Percentiles rank a stretch among this genome's conserved stretches.
Conservation (phyloP, 2,113 vertebrate genomes). For the Glareola pratincola region DNA sequence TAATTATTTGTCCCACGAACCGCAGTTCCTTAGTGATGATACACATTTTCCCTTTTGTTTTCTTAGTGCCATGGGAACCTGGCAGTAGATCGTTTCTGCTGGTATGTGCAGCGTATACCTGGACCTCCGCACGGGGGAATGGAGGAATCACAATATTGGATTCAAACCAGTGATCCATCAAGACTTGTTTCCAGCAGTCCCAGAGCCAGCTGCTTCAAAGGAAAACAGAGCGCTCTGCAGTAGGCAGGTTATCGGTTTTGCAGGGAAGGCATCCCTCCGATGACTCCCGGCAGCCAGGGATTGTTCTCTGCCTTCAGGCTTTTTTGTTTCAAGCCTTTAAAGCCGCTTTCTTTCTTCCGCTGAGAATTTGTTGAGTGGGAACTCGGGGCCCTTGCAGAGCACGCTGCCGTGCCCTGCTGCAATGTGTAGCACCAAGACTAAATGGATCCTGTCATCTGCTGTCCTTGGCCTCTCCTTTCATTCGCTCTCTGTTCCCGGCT, state of each 20-base stretch:
- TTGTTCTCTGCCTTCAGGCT: not conserved
- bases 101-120: not conserved
- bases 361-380: not conserved
- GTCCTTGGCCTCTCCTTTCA: not conserved
- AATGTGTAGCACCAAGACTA: fast-evolving
- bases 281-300: not conserved
- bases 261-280: not conserved
- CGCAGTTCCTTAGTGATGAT: not conserved
- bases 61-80: not conserved
- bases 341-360: not conserved
- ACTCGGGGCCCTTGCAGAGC: not conserved
- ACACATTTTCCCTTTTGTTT: not conserved
- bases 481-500: not conserved
- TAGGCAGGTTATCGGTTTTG: not conserved
- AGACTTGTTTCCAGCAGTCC: not conserved
- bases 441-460: fast-evolving
- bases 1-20: not conserved
- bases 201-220: not conserved
- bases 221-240: not conserved
- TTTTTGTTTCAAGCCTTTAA: not conserved
- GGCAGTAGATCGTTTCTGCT: not conserved
- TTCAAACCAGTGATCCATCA: not conserved
- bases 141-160: not conserved
- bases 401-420: fast-evolving
- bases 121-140: not conserved